phyloP scores from a whole-genome alignment of 2,888 invertebrate genomes.

The Ornithoptera priamus region DNA sequence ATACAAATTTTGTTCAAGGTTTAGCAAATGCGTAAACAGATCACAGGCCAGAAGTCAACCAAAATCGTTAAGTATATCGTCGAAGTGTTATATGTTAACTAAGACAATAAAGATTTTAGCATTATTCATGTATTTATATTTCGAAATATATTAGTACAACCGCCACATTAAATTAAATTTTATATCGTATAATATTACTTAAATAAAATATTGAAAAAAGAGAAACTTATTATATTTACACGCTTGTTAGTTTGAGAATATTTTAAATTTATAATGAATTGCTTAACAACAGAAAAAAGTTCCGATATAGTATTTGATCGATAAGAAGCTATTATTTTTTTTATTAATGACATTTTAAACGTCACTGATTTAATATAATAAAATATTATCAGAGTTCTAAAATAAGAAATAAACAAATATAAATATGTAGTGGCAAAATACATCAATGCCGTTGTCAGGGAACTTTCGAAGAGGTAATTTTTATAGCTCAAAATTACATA shows the following conservation, averaged over 20 bases:
- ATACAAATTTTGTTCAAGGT: too few relatives aligned
- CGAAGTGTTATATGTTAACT: too few relatives aligned
- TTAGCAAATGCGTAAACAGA: too few relatives aligned
- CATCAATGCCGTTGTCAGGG: constrained; percentile 62
- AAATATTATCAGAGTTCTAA: background rate
- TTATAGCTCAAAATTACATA: background rate
- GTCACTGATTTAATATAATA: background rate
- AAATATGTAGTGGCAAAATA: background rate
- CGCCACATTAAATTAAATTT: too few relatives aligned
- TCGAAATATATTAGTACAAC: too few relatives aligned
- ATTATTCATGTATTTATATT: too few relatives aligned
- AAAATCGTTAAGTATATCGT: too few relatives aligned
- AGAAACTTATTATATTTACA: background rate
- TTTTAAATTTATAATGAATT: background rate
- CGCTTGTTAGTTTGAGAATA: background rate
- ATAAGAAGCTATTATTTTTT: background rate
- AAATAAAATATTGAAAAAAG: too few relatives aligned
- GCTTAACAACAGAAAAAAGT: background rate
- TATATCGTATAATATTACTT: too few relatives aligned
- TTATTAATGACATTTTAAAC: constrained; percentile 1
- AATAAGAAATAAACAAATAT: background rate
- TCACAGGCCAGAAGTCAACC: too few relatives aligned
- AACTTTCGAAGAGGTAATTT: constrained; percentile 63
- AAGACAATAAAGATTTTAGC: too few relatives aligned
- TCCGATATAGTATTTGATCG: background rate